phyloP scores from a whole-genome alignment of 2,888 invertebrate species.

The Eupithecia pulchellata region DNA sequence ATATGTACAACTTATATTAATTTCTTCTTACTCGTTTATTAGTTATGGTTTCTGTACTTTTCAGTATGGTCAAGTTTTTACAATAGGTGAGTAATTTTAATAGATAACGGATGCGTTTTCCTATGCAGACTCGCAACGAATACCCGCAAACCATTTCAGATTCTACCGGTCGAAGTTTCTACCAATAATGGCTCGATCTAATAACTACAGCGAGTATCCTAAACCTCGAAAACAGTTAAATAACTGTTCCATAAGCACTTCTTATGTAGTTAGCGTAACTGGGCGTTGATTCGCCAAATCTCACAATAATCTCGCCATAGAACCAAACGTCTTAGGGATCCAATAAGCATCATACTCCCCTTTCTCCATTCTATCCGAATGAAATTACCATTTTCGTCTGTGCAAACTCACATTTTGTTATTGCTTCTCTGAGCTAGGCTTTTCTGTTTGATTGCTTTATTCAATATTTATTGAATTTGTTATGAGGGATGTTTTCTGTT shows the following conservation, averaged over 20 bases:
- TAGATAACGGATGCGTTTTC: not conserved
- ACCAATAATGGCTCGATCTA: too few relatives aligned
- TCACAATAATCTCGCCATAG: conserved; percentile 37
- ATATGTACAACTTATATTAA: not conserved
- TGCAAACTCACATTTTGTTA: conserved; percentile 48
- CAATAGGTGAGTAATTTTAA: not conserved
- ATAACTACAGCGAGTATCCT: not conserved
- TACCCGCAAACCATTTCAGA: too few relatives aligned
- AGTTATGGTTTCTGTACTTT: not conserved
- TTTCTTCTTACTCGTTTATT: not conserved
- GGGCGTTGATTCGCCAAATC: conserved; percentile 40
- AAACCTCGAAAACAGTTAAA: not conserved
- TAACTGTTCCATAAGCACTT: not conserved
- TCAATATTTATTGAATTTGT: conserved; percentile 1
- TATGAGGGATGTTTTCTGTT: not conserved
- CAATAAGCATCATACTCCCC: conserved; percentile 37
- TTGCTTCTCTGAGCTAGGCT: conserved; percentile 59
- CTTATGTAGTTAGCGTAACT: conserved; percentile 22
- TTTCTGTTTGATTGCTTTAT: not conserved
- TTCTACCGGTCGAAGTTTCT: too few relatives aligned
- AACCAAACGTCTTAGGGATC: conserved; percentile 38
- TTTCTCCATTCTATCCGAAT: conserved; percentile 31
- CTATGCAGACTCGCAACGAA: not conserved
- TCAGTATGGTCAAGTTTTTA: not conserved
- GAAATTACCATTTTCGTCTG: conserved; percentile 70